Evolutionary conservation across 2,888 invertebrate genomes (phyloP).

Genomic region (Opisthograptis luteolata): DNA sequence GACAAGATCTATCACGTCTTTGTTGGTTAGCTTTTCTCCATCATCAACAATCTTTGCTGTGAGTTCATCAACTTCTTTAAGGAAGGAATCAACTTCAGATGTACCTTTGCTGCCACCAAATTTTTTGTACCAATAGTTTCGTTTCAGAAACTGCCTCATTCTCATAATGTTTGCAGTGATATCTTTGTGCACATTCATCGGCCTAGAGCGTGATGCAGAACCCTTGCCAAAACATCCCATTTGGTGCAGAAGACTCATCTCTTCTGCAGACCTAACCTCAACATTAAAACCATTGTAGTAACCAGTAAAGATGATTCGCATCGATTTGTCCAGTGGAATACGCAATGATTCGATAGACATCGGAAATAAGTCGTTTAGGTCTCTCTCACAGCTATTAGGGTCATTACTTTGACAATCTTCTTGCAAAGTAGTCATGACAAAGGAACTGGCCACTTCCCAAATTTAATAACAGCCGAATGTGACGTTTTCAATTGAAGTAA

Average conservation of each 20-base stretch:
- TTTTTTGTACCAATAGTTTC: conserved; percentile 83
- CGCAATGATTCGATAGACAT: conserved; percentile 71
- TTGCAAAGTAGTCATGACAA: conserved; percentile 70
- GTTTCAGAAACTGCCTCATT: conserved; percentile 84
- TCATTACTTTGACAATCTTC: conserved; percentile 81
- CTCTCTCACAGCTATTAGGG: too few species aligned
- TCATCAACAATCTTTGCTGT: conserved; percentile 60
- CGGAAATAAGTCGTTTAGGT: conserved; percentile 64
- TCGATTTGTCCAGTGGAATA: conserved; percentile 74
- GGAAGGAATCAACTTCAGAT: conserved; percentile 52
- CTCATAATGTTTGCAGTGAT: conserved; percentile 76
- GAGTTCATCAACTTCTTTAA: conserved; percentile 62
- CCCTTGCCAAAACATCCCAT: conserved; percentile 93
- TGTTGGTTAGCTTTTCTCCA: conserved; percentile 48
- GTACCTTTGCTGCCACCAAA: conserved; percentile 52
- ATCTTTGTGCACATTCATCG: conserved; percentile 65
- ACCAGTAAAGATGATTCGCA: conserved; percentile 82
- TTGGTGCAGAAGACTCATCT: conserved; percentile 86
- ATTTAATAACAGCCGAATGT: conserved; percentile 66
- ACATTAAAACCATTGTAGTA: conserved; percentile 88
- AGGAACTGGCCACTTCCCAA: conserved; percentile 73
- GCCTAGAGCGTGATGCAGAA: conserved; percentile 85
- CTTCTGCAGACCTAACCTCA: conserved; percentile 83
- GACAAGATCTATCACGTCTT: conserved; percentile 75
- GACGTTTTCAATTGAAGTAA: conserved; percentile 41